Evolutionary conservation across 2,888 invertebrate genomes (phyloP), one percentile per base, ranked within the genome.

Genomic region (Laspeyria flexula): DNA sequence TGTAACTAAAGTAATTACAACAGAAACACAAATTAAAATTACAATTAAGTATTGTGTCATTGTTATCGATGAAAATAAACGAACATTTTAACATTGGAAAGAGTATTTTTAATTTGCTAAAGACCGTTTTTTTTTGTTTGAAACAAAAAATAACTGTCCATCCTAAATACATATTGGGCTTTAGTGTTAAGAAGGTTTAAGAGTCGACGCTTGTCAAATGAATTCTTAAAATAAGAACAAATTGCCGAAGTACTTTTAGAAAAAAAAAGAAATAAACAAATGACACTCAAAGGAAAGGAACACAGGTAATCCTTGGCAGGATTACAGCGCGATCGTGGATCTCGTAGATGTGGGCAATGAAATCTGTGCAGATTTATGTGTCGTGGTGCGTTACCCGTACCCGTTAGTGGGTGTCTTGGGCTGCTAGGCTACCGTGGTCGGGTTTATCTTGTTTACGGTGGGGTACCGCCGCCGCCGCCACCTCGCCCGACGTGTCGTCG

Each of bases 401-500:
- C 65, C 59, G 56, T 56, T 55, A 55, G 48, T 33, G 40, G 35
- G 48, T 57, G 40, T 39, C 44, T 38, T 41, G 50, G 39, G 56
- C 50, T 42, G 53, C 11, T 12, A 21, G 31, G 54, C 37, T 38
- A 27, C 46, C 49, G 53, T 54, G 55, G 58, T 45, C 71, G 75
- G 77, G 72, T 80, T 83, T 86, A 85, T 86, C 84, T 85, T 86
- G 83, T 84, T 86, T 86, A 85, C 82, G 76, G 44, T 45, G 34
- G 23, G 12, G 12, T 75, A 57, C 56, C 64, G 40, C 44, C 35
- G 33, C 37, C 35, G 29, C 15, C 34, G 15, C 60, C 63, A 51
- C 42, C 53, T 46, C 38, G 12, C 16, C 41, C 13, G 45, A 46
- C 57, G 49, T 64, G 60, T 69, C 74, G 80, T 79, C 83, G 76